Evolutionary conservation across 2,113 vertebrate species (phyloP).

Genomic region (Clarias batrachus): DNA sequence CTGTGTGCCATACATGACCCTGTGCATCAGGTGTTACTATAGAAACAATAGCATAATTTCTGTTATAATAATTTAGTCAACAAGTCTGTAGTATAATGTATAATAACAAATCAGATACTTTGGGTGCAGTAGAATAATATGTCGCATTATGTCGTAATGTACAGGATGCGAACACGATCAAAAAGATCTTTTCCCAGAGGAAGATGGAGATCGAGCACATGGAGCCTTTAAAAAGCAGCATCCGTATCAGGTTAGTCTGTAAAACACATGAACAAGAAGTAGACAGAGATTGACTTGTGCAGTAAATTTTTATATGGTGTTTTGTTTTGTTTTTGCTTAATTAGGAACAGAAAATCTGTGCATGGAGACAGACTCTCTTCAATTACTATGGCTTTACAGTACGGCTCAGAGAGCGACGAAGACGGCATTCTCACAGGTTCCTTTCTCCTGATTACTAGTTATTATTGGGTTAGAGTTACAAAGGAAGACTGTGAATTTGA

Average conservation of each 20-base stretch:
- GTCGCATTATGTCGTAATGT: constrained; percentile 47
- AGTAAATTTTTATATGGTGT: neutral
- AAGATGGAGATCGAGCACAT: constrained; percentile 93
- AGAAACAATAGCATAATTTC: neutral
- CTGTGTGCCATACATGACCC: neutral
- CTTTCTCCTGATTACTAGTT: neutral
- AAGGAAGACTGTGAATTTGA: neutral
- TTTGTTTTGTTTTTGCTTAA: constrained; percentile 34
- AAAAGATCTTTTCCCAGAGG: constrained; percentile 96
- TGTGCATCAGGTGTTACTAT: neutral
- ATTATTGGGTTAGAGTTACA: neutral
- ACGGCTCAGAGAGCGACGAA: constrained; percentile 94
- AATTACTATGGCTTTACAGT: constrained; percentile 97
- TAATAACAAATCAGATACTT: neutral
- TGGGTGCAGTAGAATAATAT: neutral
- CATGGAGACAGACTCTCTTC: constrained; percentile 94
- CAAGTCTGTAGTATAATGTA: neutral
- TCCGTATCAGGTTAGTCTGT: constrained; percentile 84
- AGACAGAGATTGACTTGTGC: neutral
- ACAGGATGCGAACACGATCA: constrained; percentile 97
- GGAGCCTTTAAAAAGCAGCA: constrained; percentile 91
- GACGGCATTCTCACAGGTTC: constrained; percentile 91
- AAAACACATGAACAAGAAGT: too few species aligned
- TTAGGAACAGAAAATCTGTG: constrained; percentile 89
- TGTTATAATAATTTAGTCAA: neutral